These are phyloP conservation scores for Alligator sinensis DNA, from an alignment of 2,113 vertebrate species.

Conservation along the genomic window DNA sequence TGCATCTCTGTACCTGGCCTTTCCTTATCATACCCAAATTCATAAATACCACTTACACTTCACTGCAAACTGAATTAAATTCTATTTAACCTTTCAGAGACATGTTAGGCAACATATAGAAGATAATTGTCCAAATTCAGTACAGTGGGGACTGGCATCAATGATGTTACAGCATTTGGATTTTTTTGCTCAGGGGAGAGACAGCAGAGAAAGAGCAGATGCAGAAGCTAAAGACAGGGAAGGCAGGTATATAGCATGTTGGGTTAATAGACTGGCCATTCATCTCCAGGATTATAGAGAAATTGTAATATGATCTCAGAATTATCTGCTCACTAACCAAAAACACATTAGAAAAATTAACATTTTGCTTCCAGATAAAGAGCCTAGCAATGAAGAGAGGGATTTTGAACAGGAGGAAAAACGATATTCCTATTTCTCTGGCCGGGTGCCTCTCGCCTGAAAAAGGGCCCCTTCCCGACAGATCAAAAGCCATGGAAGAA, in stretches of 20 bases:
- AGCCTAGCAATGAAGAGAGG: not conserved
- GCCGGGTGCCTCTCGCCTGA: not conserved
- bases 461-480: constrained; percentile 46
- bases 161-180: not conserved
- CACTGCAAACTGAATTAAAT: not conserved
- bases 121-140: constrained; percentile 1
- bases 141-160: not conserved
- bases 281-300: constrained; percentile 30
- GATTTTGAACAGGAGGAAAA: not conserved
- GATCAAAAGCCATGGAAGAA: constrained; percentile 73
- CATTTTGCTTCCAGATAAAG: not conserved
- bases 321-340: constrained; percentile 11
- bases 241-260: not conserved
- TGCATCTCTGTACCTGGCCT: too few species aligned
- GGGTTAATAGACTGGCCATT: constrained; percentile 21
- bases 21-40: not conserved
- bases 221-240: not conserved
- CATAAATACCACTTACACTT: not conserved
- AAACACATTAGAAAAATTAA: not conserved
- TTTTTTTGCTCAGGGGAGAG: not conserved
- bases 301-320: constrained; percentile 18
- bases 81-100: constrained; percentile 15
- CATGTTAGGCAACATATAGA: not conserved
- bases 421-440: not conserved
- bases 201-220: not conserved